phyloP scores from a whole-genome alignment of 2,888 invertebrate genomes.

The Archips xylosteana region DNA sequence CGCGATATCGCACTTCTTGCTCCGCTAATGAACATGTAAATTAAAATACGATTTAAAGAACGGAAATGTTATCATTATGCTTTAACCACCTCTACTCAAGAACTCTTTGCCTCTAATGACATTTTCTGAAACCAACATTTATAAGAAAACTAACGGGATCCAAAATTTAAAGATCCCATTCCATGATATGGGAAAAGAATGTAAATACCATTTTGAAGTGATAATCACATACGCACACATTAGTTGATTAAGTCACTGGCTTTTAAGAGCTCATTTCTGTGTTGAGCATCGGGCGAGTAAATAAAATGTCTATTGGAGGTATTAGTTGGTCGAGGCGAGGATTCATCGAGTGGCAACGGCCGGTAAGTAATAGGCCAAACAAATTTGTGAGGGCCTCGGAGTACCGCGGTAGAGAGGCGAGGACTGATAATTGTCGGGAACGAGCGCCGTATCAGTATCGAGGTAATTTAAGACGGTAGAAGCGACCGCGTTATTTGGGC shows the following conservation, averaged over 20 bases:
- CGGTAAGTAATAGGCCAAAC: constrained; percentile 78
- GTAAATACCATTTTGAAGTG: constrained; percentile 58
- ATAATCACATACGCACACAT: constrained; percentile 67
- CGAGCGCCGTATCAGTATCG: constrained; percentile 65
- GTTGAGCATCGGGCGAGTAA: constrained; percentile 65
- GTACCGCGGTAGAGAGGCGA: constrained; percentile 50
- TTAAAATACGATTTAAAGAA: constrained; percentile 39
- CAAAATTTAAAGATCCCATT: constrained; percentile 47
- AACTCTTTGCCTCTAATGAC: constrained; percentile 24
- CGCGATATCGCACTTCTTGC: constrained; percentile 39
- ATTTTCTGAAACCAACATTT: constrained; percentile 34
- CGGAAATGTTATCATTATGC: constrained; percentile 42
- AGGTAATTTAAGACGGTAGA: constrained; percentile 78
- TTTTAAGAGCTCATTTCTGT: constrained; percentile 68
- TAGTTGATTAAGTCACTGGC: constrained; percentile 69
- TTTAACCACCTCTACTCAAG: constrained; percentile 22
- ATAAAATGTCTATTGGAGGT: constrained; percentile 65
- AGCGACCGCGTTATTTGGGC: constrained; percentile 78
- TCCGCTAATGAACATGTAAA: constrained; percentile 40
- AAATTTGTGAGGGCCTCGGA: constrained; percentile 62
- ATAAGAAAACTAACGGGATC: constrained; percentile 44
- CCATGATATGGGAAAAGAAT: constrained; percentile 43
- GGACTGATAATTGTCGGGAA: constrained; percentile 62
- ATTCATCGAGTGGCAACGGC: constrained; percentile 61
- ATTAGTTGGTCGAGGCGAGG: constrained; percentile 50